Percentiles rank a stretch among this genome's conserved stretches.
Evolutionary conservation across 2,113 vertebrate species (phyloP).

Genomic region (Upupa epops): DNA sequence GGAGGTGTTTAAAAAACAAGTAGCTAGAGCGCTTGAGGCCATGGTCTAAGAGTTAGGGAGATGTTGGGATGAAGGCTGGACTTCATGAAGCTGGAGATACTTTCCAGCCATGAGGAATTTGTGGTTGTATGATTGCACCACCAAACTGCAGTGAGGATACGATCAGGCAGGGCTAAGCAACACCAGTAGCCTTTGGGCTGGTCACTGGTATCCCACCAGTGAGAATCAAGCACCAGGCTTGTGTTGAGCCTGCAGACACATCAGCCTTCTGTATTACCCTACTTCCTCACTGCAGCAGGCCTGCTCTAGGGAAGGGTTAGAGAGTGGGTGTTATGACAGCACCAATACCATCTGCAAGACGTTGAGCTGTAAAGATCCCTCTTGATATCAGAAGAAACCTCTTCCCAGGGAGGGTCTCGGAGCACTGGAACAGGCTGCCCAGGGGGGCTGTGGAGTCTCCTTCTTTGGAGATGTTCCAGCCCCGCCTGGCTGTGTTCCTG

Average conservation of each 20-base stretch:
- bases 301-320: neutral
- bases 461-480: no score
- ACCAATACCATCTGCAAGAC: neutral
- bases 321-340: neutral
- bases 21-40: no score
- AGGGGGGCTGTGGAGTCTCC: no score
- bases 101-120: no score
- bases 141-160: rapidly evolving
- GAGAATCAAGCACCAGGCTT: neutral
- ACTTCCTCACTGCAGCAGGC: rapidly evolving
- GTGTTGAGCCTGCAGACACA: neutral
- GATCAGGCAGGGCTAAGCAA: neutral
- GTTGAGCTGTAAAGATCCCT: neutral
- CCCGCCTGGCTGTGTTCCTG: no score
- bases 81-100: no score
- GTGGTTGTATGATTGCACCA: rapidly evolving
- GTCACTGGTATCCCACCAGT: neutral
- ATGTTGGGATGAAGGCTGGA: no score
- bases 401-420: no score
- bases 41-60: no score
- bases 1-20: no score
- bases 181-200: neutral
- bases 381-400: no score
- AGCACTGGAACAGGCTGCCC: no score
- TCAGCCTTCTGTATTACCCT: neutral